These are phyloP conservation scores for Tokudaia muenninki DNA, from an alignment of 2,797 vertebrate species.

Conservation along the genomic window DNA sequence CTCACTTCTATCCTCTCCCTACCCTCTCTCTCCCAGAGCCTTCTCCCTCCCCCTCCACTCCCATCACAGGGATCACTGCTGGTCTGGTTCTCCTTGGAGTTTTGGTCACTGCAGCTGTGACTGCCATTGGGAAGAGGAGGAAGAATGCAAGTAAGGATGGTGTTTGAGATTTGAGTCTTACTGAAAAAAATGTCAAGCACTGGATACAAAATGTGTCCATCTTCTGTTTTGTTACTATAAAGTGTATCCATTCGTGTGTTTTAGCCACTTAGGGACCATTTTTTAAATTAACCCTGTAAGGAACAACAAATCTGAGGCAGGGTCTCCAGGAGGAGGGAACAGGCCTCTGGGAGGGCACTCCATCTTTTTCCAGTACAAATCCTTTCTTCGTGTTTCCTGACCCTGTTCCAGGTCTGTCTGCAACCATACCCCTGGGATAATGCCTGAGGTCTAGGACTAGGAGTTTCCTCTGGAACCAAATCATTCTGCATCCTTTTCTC, in stretches of 20 bases:
- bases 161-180: background rate
- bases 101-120: background rate
- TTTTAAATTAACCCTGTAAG: background rate
- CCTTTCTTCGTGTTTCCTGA: background rate
- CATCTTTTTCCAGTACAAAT: background rate
- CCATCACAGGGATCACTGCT: rapidly evolving
- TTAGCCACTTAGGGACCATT: background rate
- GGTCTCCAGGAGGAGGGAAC: background rate
- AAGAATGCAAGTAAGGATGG: background rate
- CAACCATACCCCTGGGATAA: background rate
- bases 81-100: background rate
- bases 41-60: rapidly evolving
- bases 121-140: background rate
- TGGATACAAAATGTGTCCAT: background rate
- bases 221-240: background rate
- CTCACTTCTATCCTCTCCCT: background rate
- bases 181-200: background rate
- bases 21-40: background rate
- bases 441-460: background rate
- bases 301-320: background rate
- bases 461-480: background rate
- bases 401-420: background rate
- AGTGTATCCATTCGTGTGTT: background rate
- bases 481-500: background rate
- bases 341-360: background rate